Percentiles rank a stretch among this genome's conserved stretches.
Conservation (phyloP, 2,797 vertebrate species). For the Cyclopterus lumpus region DNA sequence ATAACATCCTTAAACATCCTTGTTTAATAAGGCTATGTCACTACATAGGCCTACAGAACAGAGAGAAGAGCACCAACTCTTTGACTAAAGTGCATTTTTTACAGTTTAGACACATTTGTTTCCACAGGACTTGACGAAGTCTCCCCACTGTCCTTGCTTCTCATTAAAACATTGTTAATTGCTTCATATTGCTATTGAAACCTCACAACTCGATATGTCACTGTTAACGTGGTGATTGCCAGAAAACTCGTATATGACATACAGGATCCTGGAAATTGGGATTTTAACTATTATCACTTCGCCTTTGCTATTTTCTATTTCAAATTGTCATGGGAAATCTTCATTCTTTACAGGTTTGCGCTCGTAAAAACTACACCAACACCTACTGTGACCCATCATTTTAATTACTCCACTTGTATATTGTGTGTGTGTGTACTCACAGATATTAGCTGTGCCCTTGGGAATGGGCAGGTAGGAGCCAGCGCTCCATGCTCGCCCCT, state of each 20-base stretch:
- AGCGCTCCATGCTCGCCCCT: conserved; percentile 94
- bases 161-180: conserved; percentile 37
- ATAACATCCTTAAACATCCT: too few species aligned
- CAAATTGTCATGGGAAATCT: not conserved
- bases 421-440: conserved; percentile 86
- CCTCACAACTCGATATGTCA: conserved; percentile 5
- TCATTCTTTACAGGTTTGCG: not conserved
- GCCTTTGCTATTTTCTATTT: conserved; percentile 17
- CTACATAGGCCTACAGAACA: not conserved
- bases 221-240: not conserved
- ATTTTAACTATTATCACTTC: conserved; percentile 9
- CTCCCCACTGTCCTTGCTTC: not conserved
- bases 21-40: not conserved
- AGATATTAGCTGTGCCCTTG: conserved; percentile 98
- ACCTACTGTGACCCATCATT: not conserved
- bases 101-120: conserved; percentile 1
- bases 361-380: not conserved
- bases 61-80: not conserved
- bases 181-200: conserved; percentile 24
- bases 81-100: not conserved
- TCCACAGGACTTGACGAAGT: not conserved
- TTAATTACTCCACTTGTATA: conserved; percentile 20
- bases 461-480: conserved; percentile 98
- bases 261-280: conserved; percentile 31
- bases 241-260: not conserved